phyloP scores from a whole-genome alignment of 1,140 invertebrate species.

The Mamestra configurata region DNA sequence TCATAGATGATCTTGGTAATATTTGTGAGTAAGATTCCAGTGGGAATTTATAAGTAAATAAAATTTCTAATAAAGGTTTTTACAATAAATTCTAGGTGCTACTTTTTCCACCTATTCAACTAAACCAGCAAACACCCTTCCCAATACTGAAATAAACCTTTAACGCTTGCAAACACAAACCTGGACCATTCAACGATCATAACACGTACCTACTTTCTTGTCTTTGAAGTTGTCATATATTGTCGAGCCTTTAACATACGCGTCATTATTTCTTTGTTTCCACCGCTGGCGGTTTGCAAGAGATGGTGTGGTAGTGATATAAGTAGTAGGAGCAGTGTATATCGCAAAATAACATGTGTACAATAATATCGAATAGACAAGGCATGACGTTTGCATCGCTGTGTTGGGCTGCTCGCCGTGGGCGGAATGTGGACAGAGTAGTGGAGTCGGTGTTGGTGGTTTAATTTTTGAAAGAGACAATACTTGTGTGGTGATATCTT shows the following conservation, averaged over 20 bases:
- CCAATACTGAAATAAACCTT: conserved; percentile 10
- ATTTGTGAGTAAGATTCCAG: too few species aligned
- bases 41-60: too few species aligned
- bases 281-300: conserved; percentile 25
- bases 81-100: too few species aligned
- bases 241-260: conserved; percentile 19
- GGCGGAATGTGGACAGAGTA: conserved; percentile 14
- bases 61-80: too few species aligned
- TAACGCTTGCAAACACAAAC: neutral
- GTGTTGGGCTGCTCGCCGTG: conserved; percentile 22
- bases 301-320: conserved; percentile 7
- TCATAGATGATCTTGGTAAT: too few species aligned
- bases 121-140: neutral
- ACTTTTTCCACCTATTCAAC: neutral
- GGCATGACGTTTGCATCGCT: conserved; percentile 41
- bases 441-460: neutral
- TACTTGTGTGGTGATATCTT: too few species aligned
- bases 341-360: conserved; percentile 39
- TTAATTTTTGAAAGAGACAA: neutral
- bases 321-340: conserved; percentile 21
- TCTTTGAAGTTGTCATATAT: conserved; percentile 19
- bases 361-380: conserved; percentile 43
- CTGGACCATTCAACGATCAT: conserved; percentile 29
- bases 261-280: conserved; percentile 42
- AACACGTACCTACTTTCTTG: conserved; percentile 3